A percentile compares a stretch with the other conserved stretches of the same genome.
Conservation (phyloP, 2,888 invertebrate species). For the Crocallis elinguaria region DNA sequence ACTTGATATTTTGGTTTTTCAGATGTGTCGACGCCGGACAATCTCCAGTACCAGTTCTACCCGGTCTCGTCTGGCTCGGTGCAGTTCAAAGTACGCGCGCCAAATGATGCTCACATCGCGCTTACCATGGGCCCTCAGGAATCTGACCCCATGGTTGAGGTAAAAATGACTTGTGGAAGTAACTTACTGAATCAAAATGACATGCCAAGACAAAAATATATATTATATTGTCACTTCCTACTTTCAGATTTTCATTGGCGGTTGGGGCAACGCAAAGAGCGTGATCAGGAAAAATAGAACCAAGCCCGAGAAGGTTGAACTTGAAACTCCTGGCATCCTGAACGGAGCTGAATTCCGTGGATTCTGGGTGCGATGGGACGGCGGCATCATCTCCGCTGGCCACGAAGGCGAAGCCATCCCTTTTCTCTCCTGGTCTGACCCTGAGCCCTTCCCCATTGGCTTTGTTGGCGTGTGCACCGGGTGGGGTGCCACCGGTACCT, state of each 20-base stretch:
- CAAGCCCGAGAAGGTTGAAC: slow-evolving; percentile 90
- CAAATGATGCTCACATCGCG: slow-evolving; percentile 94
- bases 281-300: slow-evolving; percentile 91
- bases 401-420: slow-evolving; percentile 89
- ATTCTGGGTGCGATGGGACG: slow-evolving; percentile 93
- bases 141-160: slow-evolving; percentile 92
- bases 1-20: slow-evolving; percentile 56
- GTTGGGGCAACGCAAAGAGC: slow-evolving; percentile 94
- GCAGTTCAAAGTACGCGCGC: slow-evolving; percentile 91
- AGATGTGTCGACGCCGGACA: slow-evolving; percentile 92
- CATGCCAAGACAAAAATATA: background rate
- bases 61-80: slow-evolving; percentile 88
- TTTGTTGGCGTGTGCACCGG: slow-evolving; percentile 94
- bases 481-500: slow-evolving; percentile 93
- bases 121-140: slow-evolving; percentile 89
- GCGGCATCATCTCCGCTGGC: slow-evolving; percentile 88
- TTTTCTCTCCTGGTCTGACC: slow-evolving; percentile 90
- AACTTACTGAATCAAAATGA: background rate
- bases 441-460: slow-evolving; percentile 88
- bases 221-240: background rate
- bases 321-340: slow-evolving; percentile 89
- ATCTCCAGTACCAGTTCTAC: slow-evolving; percentile 92
- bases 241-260: slow-evolving; percentile 91
- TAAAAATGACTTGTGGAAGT: slow-evolving; percentile 40
- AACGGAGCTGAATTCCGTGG: slow-evolving; percentile 90